Evolutionary conservation across 2,888 invertebrate species (phyloP).

Genomic region (Ectemnius lituratus): DNA sequence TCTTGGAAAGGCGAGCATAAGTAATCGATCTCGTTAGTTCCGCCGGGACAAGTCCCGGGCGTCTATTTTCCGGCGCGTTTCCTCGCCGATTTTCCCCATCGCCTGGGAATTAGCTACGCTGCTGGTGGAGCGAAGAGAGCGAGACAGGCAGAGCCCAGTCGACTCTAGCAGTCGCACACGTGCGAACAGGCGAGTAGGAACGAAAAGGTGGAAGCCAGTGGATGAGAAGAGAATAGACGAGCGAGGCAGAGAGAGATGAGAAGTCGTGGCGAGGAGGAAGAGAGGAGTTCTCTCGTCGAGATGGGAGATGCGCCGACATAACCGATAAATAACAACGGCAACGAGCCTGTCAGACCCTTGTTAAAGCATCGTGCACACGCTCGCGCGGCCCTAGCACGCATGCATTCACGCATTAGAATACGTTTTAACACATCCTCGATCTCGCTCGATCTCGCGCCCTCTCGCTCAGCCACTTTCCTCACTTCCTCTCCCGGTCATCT

Average conservation of each 20-base stretch:
- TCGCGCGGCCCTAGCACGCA: slow-evolving; percentile 58
- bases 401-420: slow-evolving; percentile 65
- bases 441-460: slow-evolving; percentile 31
- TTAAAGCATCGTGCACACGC: slow-evolving; percentile 72
- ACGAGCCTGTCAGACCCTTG: slow-evolving; percentile 78
- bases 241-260: slow-evolving; percentile 22
- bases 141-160: not conserved
- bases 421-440: slow-evolving; percentile 57
- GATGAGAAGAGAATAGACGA: slow-evolving; percentile 24
- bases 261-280: slow-evolving; percentile 33
- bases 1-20: not conserved
- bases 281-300: slow-evolving; percentile 65
- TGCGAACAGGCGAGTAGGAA: slow-evolving; percentile 26
- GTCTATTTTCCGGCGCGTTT: not conserved
- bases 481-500: slow-evolving; percentile 11
- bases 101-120: slow-evolving; percentile 45
- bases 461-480: slow-evolving; percentile 18
- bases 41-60: not conserved
- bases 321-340: slow-evolving; percentile 78
- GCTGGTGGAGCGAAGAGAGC: slow-evolving; percentile 34
- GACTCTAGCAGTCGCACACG: slow-evolving; percentile 45
- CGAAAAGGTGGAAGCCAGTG: slow-evolving; percentile 29
- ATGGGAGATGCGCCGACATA: slow-evolving; percentile 76
- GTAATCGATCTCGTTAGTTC: slow-evolving; percentile 7
- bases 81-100: slow-evolving; percentile 1